Evolutionary conservation across 2,113 vertebrate genomes (phyloP).

Genomic region (Prolemur simus): DNA sequence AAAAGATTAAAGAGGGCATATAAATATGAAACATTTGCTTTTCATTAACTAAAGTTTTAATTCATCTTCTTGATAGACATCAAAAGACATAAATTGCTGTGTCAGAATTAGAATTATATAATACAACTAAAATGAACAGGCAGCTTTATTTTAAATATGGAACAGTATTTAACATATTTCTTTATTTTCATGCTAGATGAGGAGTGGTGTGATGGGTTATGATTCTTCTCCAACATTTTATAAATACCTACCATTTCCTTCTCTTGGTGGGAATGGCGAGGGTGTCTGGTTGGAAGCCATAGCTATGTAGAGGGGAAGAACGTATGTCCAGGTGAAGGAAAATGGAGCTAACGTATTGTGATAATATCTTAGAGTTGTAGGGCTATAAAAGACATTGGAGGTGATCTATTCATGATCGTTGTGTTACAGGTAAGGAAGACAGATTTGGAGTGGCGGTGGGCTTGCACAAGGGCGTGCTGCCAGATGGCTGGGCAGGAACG

Average conservation of each 20-base stretch:
- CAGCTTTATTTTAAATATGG: conserved; percentile 56
- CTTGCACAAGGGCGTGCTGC: neutral
- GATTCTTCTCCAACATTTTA: neutral
- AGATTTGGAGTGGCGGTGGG: neutral
- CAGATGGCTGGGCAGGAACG: neutral
- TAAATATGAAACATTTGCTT: conserved; percentile 55
- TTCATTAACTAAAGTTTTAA: conserved; percentile 68
- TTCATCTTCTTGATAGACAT: conserved; percentile 55
- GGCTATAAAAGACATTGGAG: neutral
- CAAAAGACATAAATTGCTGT: conserved; percentile 33
- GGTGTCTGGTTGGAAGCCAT: neutral
- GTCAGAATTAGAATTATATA: conserved; percentile 49
- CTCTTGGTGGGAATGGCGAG: neutral
- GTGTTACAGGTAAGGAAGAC: neutral
- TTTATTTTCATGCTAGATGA: neutral
- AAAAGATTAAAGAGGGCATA: conserved; percentile 53
- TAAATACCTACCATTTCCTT: neutral
- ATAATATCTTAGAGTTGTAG: neutral
- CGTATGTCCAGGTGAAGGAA: neutral
- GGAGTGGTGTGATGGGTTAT: neutral
- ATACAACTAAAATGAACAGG: conserved; percentile 17
- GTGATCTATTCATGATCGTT: neutral
- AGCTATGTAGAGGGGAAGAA: neutral
- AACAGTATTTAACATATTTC: neutral
- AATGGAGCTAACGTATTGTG: neutral